Conservation (phyloP, 2,797 vertebrate genomes). For the Scolopax rusticola region DNA sequence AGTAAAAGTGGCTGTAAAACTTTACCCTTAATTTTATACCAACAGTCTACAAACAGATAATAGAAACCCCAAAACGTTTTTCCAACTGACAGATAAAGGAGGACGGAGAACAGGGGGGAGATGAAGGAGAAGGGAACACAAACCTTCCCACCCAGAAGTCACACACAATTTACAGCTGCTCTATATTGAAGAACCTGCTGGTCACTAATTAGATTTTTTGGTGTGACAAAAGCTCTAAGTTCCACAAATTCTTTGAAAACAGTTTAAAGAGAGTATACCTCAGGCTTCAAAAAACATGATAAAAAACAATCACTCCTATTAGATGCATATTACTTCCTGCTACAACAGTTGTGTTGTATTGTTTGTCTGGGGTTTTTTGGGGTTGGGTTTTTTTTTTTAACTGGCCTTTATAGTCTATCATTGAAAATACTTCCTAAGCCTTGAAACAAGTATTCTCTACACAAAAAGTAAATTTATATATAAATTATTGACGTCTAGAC, state of each 20-base stretch:
- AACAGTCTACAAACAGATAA: not conserved
- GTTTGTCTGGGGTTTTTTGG: too few relatives aligned
- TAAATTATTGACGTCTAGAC: constrained; percentile 34
- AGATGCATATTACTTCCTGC: not conserved
- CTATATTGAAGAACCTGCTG: not conserved
- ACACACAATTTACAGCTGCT: not conserved
- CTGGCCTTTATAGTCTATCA: not conserved
- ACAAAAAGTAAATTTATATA: not conserved
- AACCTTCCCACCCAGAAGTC: not conserved
- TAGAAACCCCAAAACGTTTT: accelerated
- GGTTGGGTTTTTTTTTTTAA: not conserved
- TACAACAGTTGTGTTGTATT: not conserved
- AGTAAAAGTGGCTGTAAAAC: not conserved
- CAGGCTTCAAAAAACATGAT: not conserved
- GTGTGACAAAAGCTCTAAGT: not conserved
- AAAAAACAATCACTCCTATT: not conserved
- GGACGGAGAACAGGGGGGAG: accelerated
- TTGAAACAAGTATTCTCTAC: not conserved
- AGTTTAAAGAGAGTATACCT: not conserved
- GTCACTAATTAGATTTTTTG: not conserved
- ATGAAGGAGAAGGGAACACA: not conserved
- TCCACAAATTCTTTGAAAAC: not conserved
- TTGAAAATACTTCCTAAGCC: constrained; percentile 1
- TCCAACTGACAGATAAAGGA: not conserved
- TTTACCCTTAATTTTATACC: not conserved